Evolutionary conservation across 2,888 invertebrate species (phyloP).

Genomic region (Prosapia bicincta): DNA sequence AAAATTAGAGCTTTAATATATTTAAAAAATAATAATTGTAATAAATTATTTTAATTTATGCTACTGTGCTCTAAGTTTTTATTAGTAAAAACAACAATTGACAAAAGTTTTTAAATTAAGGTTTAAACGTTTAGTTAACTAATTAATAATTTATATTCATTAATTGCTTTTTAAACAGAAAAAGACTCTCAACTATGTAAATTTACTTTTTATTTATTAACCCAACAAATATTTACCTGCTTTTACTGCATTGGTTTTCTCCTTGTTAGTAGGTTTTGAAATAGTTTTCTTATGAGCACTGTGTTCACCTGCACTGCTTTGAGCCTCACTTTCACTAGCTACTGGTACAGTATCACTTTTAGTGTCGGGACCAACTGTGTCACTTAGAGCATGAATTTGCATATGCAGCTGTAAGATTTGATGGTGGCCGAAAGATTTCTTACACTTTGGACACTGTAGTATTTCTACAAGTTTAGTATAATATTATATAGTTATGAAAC

Average conservation of each 20-base stretch:
- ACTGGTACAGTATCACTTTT: not conserved
- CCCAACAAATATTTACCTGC: not conserved
- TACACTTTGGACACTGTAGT: slow-evolving; percentile 36
- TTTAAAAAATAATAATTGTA: no score
- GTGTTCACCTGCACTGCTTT: not conserved
- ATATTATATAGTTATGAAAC: no score
- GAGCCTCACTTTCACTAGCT: not conserved
- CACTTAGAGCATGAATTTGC: slow-evolving; percentile 30
- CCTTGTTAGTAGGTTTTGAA: not conserved
- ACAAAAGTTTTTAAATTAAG: no score
- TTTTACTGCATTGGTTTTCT: not conserved
- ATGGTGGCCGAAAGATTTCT: slow-evolving; percentile 34
- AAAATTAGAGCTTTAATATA: no score
- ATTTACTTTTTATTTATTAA: no score
- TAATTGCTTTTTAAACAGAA: no score
- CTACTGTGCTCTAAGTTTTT: no score
- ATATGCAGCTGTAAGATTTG: slow-evolving; percentile 36
- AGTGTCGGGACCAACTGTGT: not conserved
- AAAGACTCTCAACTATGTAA: no score
- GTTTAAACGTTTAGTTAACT: no score
- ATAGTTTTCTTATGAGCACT: not conserved
- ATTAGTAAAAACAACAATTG: no score
- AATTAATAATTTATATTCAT: no score
- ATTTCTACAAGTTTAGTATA: slow-evolving; percentile 31
- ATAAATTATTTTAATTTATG: no score